Percentiles rank a stretch among this genome's conserved stretches.
phyloP scores from a whole-genome alignment of 2,797 vertebrate genomes.

The Falco columbarius region DNA sequence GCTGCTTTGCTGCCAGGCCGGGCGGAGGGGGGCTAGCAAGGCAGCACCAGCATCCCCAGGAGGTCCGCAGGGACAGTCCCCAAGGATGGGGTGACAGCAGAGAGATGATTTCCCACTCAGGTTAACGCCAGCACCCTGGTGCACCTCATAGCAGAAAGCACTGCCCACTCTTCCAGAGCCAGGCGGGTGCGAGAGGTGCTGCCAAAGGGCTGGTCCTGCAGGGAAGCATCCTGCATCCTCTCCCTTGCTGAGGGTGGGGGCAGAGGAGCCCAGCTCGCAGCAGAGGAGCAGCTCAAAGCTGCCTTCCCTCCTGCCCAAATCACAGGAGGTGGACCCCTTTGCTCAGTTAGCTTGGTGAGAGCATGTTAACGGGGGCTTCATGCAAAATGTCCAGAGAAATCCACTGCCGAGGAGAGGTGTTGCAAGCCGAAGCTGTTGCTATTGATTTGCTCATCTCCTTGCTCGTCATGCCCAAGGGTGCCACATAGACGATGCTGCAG shows the following conservation, averaged over 20 bases:
- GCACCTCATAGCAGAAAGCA: background rate
- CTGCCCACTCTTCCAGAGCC: background rate
- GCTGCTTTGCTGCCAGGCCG: fast-evolving
- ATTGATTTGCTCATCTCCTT: background rate
- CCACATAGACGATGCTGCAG: background rate
- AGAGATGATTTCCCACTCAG: background rate
- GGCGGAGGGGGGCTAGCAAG: background rate
- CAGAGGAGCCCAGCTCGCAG: background rate
- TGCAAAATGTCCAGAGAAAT: background rate
- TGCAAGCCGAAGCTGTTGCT: background rate
- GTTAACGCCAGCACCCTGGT: background rate
- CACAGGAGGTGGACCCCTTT: background rate
- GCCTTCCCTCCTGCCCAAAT: background rate
- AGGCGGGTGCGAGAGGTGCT: background rate
- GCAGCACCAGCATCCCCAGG: background rate
- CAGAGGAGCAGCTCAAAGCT: background rate
- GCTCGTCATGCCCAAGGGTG: background rate
- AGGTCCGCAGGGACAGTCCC: background rate
- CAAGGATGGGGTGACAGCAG: background rate
- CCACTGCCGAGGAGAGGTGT: background rate
- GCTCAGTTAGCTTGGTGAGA: background rate
- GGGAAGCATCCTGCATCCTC: background rate
- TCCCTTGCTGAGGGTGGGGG: too few species aligned
- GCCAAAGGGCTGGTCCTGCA: background rate
- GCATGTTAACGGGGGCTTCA: fast-evolving